Evolutionary conservation across 2,113 vertebrate species (phyloP).

Genomic region (Heloderma charlesbogerti): DNA sequence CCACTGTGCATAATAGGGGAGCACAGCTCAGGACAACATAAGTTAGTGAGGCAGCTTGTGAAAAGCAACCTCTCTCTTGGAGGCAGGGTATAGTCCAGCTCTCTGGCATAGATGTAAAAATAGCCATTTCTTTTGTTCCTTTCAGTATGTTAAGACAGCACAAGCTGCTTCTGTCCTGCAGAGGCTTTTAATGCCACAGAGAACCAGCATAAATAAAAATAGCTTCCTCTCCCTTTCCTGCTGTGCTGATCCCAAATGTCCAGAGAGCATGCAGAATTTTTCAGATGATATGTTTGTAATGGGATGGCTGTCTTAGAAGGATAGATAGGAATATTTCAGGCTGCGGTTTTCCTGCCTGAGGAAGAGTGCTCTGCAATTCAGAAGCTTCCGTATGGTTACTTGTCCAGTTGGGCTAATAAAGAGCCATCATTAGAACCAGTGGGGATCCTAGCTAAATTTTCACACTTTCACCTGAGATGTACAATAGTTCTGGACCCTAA

Average conservation of each 20-base stretch:
- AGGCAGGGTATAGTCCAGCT: background rate
- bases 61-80: background rate
- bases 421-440: background rate
- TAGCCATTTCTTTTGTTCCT: background rate
- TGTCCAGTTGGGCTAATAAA: background rate
- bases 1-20: background rate
- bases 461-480: background rate
- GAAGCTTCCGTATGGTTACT: background rate
- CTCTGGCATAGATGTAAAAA: conserved; percentile 12
- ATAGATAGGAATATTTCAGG: background rate
- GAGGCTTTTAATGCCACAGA: conserved; percentile 1
- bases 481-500: background rate
- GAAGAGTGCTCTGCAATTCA: background rate
- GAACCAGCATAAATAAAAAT: background rate
- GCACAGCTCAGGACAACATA: background rate
- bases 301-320: background rate
- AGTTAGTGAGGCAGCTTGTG: background rate
- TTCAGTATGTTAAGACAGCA: background rate
- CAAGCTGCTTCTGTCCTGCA: conserved; percentile 1
- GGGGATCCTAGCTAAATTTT: background rate
- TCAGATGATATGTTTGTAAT: background rate
- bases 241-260: background rate
- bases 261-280: background rate
- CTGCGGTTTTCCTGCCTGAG: background rate
- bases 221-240: background rate